phyloP scores from a whole-genome alignment of 2,888 invertebrate species.

The Drosophila neotestacea region DNA sequence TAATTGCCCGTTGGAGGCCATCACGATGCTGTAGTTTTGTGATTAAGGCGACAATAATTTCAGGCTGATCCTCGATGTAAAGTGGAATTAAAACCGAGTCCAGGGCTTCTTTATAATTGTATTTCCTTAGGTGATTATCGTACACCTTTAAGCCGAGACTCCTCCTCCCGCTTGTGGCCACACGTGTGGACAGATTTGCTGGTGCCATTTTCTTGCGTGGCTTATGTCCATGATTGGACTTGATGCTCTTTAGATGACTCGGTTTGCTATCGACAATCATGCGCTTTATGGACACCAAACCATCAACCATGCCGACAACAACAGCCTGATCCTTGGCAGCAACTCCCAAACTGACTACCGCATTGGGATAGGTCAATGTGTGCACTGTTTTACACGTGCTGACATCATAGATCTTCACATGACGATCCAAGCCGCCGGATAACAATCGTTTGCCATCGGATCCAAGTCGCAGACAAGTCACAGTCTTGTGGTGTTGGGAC shows the following conservation, averaged over 20 bases:
- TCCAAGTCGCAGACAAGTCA: constrained; percentile 94
- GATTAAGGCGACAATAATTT: constrained; percentile 91
- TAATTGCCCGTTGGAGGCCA: constrained; percentile 91
- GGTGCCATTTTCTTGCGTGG: not conserved
- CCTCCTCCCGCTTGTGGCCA: constrained; percentile 85
- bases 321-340: constrained; percentile 92
- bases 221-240: constrained; percentile 4
- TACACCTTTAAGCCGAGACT: constrained; percentile 84
- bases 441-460: constrained; percentile 93
- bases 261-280: constrained; percentile 87
- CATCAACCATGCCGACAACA: constrained; percentile 96
- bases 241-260: constrained; percentile 80
- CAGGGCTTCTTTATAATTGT: constrained; percentile 93
- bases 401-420: constrained; percentile 96
- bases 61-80: constrained; percentile 89
- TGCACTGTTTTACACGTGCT: constrained; percentile 94
- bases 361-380: constrained; percentile 95
- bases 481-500: constrained; percentile 97
- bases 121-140: constrained; percentile 91
- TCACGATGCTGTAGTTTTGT: constrained; percentile 94
- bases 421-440: constrained; percentile 96
- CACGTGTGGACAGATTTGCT: constrained; percentile 70
- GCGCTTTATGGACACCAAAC: constrained; percentile 94
- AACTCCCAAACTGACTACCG: constrained; percentile 94
- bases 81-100: constrained; percentile 88